These are phyloP conservation scores for Chascanopsetta lugubris DNA, from an alignment of 2,113 vertebrate species.

Conservation along the genomic window DNA sequence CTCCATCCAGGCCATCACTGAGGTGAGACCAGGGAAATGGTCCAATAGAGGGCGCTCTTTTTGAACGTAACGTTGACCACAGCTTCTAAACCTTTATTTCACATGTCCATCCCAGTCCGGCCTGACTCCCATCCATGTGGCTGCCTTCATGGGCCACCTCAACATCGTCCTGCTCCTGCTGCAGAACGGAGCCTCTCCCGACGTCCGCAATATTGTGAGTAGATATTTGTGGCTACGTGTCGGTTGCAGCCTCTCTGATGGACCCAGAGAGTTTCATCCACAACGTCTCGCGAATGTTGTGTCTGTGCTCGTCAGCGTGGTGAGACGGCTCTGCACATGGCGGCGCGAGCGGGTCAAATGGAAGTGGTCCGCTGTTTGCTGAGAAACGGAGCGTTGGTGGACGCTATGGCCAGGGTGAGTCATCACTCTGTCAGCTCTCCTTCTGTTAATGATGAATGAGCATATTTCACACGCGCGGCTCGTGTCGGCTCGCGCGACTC, in stretches of 20 bases:
- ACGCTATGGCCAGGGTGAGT: constrained; percentile 94
- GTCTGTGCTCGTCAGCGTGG: constrained; percentile 83
- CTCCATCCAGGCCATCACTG: constrained; percentile 98
- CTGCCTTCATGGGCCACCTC: constrained; percentile 99
- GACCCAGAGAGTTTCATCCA: too few species aligned
- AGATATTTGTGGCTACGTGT: constrained; percentile 18
- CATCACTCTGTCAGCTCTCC: constrained; percentile 52
- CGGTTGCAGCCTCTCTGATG: too few species aligned
- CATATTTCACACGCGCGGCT: constrained; percentile 6
- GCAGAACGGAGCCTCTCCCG: constrained; percentile 97
- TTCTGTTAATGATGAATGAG: constrained; percentile 47
- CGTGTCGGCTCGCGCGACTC: not conserved
- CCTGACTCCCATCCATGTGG: constrained; percentile 97
- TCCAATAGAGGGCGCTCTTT: not conserved
- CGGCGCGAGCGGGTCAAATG: constrained; percentile 94
- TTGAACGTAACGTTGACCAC: not conserved
- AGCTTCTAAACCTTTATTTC: constrained; percentile 21
- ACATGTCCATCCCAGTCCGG: constrained; percentile 91
- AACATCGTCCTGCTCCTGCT: constrained; percentile 98
- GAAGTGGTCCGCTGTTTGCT: constrained; percentile 97
- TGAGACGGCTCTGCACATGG: constrained; percentile 97
- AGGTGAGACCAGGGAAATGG: constrained; percentile 82
- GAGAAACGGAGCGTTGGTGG: constrained; percentile 94
- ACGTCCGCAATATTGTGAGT: constrained; percentile 98
- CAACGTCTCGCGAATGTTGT: not conserved